Evolutionary conservation across 1,140 invertebrate species (phyloP).

Genomic region (Neotoxoptera formosana): DNA sequence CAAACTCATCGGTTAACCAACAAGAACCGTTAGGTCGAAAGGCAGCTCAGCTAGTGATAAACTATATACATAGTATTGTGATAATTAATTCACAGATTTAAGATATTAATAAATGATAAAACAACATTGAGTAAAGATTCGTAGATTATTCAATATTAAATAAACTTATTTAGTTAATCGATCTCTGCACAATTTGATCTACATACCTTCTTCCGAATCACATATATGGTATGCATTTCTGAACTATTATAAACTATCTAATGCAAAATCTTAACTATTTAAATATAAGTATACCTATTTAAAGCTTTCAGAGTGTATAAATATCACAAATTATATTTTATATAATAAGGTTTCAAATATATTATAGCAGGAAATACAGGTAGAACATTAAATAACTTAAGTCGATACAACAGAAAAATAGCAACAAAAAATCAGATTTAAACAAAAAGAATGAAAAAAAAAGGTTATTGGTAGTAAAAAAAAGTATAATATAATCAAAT

Average conservation of each 20-base stretch:
- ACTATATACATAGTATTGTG: neutral
- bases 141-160: neutral
- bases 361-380: neutral
- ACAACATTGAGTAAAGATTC: neutral
- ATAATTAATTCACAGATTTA: neutral
- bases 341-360: neutral
- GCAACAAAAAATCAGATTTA: neutral
- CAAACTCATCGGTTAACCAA: constrained; percentile 18
- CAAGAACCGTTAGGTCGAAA: neutral
- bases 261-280: neutral
- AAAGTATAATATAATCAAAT: neutral
- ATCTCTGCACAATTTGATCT: neutral
- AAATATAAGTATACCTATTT: neutral
- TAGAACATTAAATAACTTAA: neutral
- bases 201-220: neutral
- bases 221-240: neutral
- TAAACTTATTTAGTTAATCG: neutral
- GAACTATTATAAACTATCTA: neutral
- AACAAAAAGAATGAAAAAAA: neutral
- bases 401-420: neutral
- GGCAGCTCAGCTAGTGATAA: neutral
- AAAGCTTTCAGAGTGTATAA: neutral
- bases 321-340: neutral
- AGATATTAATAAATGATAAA: constrained; percentile 20
- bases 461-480: too few species aligned